Percentiles rank a stretch among this genome's conserved stretches.
phyloP scores from a whole-genome alignment of 37 sponge, comb jelly and placozoan genomes.

The Tethya wilhelma region DNA sequence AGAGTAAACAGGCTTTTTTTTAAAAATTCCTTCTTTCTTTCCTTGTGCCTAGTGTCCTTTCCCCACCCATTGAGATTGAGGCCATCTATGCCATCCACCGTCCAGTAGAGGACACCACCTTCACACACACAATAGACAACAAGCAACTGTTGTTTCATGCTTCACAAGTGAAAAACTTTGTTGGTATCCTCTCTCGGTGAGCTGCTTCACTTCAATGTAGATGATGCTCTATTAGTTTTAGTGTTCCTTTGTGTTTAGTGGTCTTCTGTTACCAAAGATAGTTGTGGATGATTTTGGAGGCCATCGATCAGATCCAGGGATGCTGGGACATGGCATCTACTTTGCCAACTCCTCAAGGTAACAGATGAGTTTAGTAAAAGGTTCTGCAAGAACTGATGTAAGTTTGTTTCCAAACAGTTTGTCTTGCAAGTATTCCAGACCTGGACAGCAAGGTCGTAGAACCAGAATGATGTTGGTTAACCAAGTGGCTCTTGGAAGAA shows the following conservation, averaged over 20 bases:
- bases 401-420: slow-evolving; percentile 26
- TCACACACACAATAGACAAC: slow-evolving; percentile 79
- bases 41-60: slow-evolving; percentile 5
- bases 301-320: slow-evolving; percentile 88
- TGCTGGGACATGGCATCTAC: slow-evolving; percentile 95
- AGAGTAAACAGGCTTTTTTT: too few relatives aligned
- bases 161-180: slow-evolving; percentile 82
- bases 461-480: slow-evolving; percentile 87
- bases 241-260: slow-evolving; percentile 40
- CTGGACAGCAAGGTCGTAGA: slow-evolving; percentile 49
- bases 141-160: slow-evolving; percentile 88
- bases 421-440: slow-evolving; percentile 79
- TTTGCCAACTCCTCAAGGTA: slow-evolving; percentile 92
- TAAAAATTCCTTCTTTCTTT: neutral
- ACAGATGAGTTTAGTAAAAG: neutral
- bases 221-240: neutral
- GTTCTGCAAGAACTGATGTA: neutral
- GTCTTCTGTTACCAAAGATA: slow-evolving; percentile 92
- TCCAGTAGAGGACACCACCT: slow-evolving; percentile 77
- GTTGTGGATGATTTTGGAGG: slow-evolving; percentile 95
- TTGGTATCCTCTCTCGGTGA: slow-evolving; percentile 91
- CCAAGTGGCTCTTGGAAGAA: slow-evolving; percentile 87
- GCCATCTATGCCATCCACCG: slow-evolving; percentile 63
- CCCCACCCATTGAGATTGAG: slow-evolving; percentile 23
- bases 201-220: neutral